Evolutionary conservation across 2,797 vertebrate species (phyloP).

Genomic region (Siniperca undulata): DNA sequence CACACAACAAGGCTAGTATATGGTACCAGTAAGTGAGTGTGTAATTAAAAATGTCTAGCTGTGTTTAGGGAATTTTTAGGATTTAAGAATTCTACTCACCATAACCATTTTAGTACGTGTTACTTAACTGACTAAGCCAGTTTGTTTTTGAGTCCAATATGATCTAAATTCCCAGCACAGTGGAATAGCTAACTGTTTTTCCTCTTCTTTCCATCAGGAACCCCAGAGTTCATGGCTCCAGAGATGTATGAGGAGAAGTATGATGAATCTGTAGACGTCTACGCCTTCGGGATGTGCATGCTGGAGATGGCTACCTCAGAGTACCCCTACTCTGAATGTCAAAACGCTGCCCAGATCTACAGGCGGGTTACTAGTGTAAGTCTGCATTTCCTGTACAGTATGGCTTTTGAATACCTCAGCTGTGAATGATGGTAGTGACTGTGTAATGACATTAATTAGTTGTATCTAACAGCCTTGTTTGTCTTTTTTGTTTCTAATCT

Average conservation of each 20-base stretch:
- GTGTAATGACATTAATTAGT: slow-evolving; percentile 69
- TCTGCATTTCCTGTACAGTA: background rate
- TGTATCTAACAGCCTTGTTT: slow-evolving; percentile 3
- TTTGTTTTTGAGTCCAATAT: background rate
- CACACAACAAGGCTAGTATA: background rate
- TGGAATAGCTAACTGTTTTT: background rate
- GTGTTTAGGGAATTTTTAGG: background rate
- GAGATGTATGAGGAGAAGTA: slow-evolving; percentile 99
- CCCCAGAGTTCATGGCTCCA: slow-evolving; percentile 97
- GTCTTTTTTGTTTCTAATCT: slow-evolving; percentile 22
- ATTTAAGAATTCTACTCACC: background rate
- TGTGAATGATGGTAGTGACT: slow-evolving; percentile 89
- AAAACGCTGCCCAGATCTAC: slow-evolving; percentile 99
- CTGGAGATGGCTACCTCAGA: slow-evolving; percentile 99
- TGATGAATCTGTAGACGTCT: slow-evolving; percentile 98
- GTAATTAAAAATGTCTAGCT: slow-evolving; percentile 2
- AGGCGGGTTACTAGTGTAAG: slow-evolving; percentile 94
- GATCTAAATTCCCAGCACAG: too few species aligned
- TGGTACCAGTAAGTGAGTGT: slow-evolving; percentile 4
- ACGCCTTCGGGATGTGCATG: slow-evolving; percentile 99
- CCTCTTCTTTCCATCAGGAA: slow-evolving; percentile 81
- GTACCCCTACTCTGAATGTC: slow-evolving; percentile 99
- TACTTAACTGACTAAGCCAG: background rate
- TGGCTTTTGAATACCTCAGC: slow-evolving; percentile 76
- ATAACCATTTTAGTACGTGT: background rate